These are phyloP conservation scores for Leucopternis melanops DNA, from an alignment of 2,113 vertebrate species.

Conservation along the genomic window DNA sequence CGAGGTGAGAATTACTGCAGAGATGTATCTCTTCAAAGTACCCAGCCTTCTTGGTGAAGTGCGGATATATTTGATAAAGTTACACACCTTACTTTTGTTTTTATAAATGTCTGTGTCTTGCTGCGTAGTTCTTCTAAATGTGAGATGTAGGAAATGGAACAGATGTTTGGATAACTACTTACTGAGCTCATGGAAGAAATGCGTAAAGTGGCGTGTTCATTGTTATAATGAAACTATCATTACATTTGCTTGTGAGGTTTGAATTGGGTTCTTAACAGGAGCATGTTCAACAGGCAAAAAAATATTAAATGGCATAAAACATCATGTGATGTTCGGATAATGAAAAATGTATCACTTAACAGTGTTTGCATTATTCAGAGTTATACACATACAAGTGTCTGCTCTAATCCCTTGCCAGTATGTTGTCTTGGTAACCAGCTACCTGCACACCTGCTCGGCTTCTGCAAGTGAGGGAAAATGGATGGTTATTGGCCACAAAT, in stretches of 20 bases:
- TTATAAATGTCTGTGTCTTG: conserved; percentile 51
- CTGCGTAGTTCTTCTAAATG: conserved; percentile 65
- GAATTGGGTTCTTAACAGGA: conserved; percentile 63
- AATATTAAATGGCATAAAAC: conserved; percentile 44
- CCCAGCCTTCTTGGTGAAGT: conserved; percentile 26
- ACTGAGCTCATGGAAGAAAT: conserved; percentile 37
- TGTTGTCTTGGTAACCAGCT: conserved; percentile 82
- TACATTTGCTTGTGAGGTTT: conserved; percentile 62
- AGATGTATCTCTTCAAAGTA: neutral
- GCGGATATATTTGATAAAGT: conserved; percentile 36
- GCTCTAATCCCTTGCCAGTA: conserved; percentile 76
- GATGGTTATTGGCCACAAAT: conserved; percentile 72
- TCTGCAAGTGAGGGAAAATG: conserved; percentile 64
- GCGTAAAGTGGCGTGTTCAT: conserved; percentile 58
- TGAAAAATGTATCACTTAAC: conserved; percentile 80
- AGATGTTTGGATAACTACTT: conserved; percentile 68
- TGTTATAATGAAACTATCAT: conserved; percentile 69
- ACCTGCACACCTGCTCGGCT: conserved; percentile 78
- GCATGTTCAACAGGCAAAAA: conserved; percentile 61
- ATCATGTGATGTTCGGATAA: conserved; percentile 69
- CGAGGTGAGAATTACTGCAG: conserved; percentile 44
- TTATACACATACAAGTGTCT: conserved; percentile 73
- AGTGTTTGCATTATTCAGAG: conserved; percentile 81
- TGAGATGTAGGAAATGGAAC: conserved; percentile 53
- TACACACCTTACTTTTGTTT: conserved; percentile 45